These are phyloP conservation scores for Botia kubotai DNA, from an alignment of 2,797 vertebrate genomes.

Conservation along the genomic window DNA sequence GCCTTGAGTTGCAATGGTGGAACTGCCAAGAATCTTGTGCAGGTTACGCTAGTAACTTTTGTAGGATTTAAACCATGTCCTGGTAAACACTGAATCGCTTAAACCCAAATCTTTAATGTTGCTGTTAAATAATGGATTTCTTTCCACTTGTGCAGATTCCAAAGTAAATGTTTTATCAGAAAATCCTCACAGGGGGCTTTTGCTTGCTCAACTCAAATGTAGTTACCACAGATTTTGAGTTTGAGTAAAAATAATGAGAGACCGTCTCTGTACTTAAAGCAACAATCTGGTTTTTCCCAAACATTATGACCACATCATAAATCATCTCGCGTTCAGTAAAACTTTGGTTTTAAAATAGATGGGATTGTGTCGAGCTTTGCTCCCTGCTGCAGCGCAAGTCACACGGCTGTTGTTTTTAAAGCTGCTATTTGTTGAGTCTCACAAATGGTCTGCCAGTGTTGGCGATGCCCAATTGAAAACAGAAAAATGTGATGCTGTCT, in stretches of 20 bases:
- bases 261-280: conserved; percentile 22
- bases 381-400: conserved; percentile 14
- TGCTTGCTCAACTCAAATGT: conserved; percentile 18
- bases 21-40: neutral
- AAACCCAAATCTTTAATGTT: conserved; percentile 30
- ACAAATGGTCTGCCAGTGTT: conserved; percentile 24
- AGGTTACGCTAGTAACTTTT: neutral
- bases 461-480: conserved; percentile 6
- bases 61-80: conserved; percentile 7
- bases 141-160: conserved; percentile 42
- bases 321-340: conserved; percentile 22
- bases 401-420: conserved; percentile 27
- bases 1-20: conserved; percentile 3
- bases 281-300: conserved; percentile 37
- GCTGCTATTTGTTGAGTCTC: conserved; percentile 27
- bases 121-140: conserved; percentile 20
- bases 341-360: conserved; percentile 21
- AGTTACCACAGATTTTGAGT: conserved; percentile 12
- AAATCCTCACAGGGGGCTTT: conserved; percentile 32
- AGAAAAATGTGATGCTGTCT: conserved; percentile 26
- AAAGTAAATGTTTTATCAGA: conserved; percentile 49
- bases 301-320: conserved; percentile 32
- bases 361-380: neutral
- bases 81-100: conserved; percentile 9
- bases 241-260: conserved; percentile 6